Base-by-base conservation (phyloP, 2,797 vertebrate genomes). In the Gymnodraco acuticeps region DNA sequence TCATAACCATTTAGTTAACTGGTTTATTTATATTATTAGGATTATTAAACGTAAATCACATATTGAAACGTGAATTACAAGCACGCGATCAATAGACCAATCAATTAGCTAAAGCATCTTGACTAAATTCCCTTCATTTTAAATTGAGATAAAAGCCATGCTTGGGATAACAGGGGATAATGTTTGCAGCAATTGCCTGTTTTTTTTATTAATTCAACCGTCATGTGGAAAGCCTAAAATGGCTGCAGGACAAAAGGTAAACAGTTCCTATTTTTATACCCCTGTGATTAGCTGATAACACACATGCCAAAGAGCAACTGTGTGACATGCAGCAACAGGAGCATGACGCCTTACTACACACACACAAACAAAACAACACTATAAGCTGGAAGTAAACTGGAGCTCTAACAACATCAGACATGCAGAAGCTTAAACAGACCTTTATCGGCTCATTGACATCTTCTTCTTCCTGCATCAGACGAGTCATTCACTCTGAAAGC, bases 391-490 rank as follows among this genome's bases (percentile, higher is more conserved):
- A 61, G 46, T 19, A 38, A 75, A 54, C 59, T 64, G 41, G 47
- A 75, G 27, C 58, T 45, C 41, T 47, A 41, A 78, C n/a, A 52
- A 47, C 63, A 31, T 69, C 17, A 54, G 70, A 65, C 65, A 81
- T 65, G 63, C 73, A 70, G 61, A 72, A 51, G 65, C 33, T 71
- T 53, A 72, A 61, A 75, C 80, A 75, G 79, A 84, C 77, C 82
- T 83, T 83, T 46, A 82, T 54, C 13, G 54, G 12, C 79, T 80
- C 55, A 81, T 23, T 62, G 69, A 75, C 67, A 19, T 58, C 70
- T 14, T 78, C 65, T 11, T 68, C 70, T 69, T 69, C 72, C 60
- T 43, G 64, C 69, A 78, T 43, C 58, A 59, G 64, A 73, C n/a
- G 42, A 75, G 68, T 68, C 70, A 53, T 56, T 87, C 75, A 82